Evolutionary conservation across 2,797 vertebrate genomes (phyloP), one percentile per base, ranked within the genome.

Genomic region (Anabas testudineus): DNA sequence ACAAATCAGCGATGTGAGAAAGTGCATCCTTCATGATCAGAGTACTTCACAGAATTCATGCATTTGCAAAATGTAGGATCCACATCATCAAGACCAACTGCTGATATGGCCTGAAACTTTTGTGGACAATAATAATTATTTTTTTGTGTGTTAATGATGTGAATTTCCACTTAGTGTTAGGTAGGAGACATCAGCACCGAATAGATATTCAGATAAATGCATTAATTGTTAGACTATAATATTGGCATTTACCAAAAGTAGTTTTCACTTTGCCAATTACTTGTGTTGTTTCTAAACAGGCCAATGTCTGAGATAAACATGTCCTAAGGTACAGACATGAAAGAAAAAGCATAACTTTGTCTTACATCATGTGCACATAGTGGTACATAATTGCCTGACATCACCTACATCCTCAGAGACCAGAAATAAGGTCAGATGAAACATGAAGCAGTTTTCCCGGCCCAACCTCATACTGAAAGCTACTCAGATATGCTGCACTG

Each of bases 371-470:
- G 9, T 52, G 71, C 47, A 55, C 53, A 64, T 19, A 30, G 56
- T 19, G 22, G 48, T 45, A 39, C 66, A 78, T 77, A 67, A 80
- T 55, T 79, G 51, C 61, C 67, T 88, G 72, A 78, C 75, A 76
- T 87, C 82, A 85, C 63, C 12, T 51, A 18, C 37, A 53, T 71
- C 57, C 61, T 45, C 61, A 64, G 68, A 71, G 49, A 76, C 55
- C 55, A 74, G 58, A 81, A 87, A 76, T 78, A 83, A 80, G 64
- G 69, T 87, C 80, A 75, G 21, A 32, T 79, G 74, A 87, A 89
- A 90, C 56, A 15, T 67, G 71, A 90, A 57, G 57, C 57, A 1
- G 56, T 58, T 61, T 22, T 51, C 39, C 37, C 62, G 53, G 36
- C 52, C 42, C 46, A 68, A 42, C 71, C 47, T 78, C 34, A 71